Percentiles rank a stretch among this genome's conserved stretches.
These are phyloP conservation scores for Amyelois transitella DNA, from an alignment of 1,140 invertebrate species.

Conservation along the genomic window DNA sequence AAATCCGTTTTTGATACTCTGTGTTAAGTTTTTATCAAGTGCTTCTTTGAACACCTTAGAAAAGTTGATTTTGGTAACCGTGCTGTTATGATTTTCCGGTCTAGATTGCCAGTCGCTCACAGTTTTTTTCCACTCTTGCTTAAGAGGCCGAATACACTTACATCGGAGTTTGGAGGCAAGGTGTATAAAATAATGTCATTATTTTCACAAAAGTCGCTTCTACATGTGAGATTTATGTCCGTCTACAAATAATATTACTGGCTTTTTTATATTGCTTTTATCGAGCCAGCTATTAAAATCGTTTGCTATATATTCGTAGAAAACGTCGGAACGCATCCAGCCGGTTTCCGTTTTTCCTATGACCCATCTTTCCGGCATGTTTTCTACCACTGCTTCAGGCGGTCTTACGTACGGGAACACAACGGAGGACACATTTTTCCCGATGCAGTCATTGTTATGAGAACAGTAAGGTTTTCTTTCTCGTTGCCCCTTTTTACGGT, in stretches of 20 bases:
- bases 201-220: background rate
- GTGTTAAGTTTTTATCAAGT: background rate
- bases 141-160: background rate
- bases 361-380: background rate
- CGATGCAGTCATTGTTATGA: slow-evolving; percentile 9
- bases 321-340: background rate
- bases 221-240: background rate
- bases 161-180: background rate
- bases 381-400: background rate
- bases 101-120: background rate
- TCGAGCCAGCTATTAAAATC: background rate
- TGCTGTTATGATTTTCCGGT: background rate
- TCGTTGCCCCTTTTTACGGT: slow-evolving; percentile 16
- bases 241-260: slow-evolving; percentile 1
- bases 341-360: background rate
- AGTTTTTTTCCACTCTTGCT: background rate
- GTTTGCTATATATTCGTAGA: slow-evolving; percentile 1
- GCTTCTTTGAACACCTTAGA: background rate
- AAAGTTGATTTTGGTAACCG: background rate
- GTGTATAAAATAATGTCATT: background rate
- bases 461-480: slow-evolving; percentile 16
- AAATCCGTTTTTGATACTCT: background rate
- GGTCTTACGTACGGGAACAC: slow-evolving; percentile 14
- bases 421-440: slow-evolving; percentile 15
- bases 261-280: background rate